Base-by-base conservation (phyloP, 2,797 vertebrate species). In the Sebastolobus altivelis region DNA sequence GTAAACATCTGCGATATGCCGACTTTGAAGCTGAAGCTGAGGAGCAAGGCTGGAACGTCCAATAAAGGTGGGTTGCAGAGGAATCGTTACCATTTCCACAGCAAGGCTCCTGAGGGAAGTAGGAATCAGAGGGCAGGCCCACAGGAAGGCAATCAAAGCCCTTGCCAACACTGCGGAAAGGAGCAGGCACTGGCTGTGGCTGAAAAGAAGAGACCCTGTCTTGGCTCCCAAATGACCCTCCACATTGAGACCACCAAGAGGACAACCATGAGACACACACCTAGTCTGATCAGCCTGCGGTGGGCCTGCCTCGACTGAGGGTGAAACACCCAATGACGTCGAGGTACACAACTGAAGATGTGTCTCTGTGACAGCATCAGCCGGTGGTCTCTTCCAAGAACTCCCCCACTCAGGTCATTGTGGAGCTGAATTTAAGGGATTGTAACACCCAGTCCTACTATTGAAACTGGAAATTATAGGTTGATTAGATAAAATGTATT, bases 21-120 rank as follows among this genome's bases (percentile, higher is more conserved):
- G 54, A 61, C 29, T 3, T 82, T 1, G 59, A 67, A 72, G 75
- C 75, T 18, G 55, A 75, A 20, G 68, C 77, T 62, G 61, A 77
- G 60, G 40, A 55, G 4, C 1, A 18, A 13, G 79, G 29, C 29
- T 76, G 61, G 60, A 62, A 62, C 1, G 18, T 10, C 18, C 18
- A 20, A 29, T 59, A 4, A 38, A 46, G 13, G 27, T 59, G 33
- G 14, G 8, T 29, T 12, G 52, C 10, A 22, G 52, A 22, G 56
- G 56, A 14, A 31, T 40, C 16, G 12, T 29, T 12, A 52, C 14
- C 40, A 43, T 5, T 43, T 43, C 40, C 40, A 43, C 40, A 5
- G 40, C 40, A 43, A 43, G 40, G 31, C 11, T 56, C 33, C 16
- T n/a, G 14, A 59, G 27, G 16, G 27, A 59, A 31, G 56, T 37